Evolutionary conservation across 2,113 vertebrate species (phyloP).

Genomic region (Hippopotamus amphibius): DNA sequence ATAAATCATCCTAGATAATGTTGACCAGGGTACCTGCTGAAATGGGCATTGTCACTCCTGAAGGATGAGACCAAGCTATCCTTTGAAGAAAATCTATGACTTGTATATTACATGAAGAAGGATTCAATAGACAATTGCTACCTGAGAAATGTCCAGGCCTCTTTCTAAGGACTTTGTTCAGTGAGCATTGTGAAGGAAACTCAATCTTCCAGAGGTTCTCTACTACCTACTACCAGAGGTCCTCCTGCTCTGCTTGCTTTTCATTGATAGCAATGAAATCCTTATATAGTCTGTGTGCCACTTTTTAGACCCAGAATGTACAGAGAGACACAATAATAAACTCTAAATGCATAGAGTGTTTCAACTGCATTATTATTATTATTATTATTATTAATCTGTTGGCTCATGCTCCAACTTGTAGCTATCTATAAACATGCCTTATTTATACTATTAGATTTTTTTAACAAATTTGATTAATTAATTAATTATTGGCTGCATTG

Average conservation of each 20-base stretch:
- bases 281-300: not conserved
- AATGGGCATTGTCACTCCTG: not conserved
- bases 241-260: not conserved
- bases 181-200: not conserved
- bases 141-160: not conserved
- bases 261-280: not conserved
- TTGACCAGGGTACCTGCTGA: accelerated
- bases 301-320: not conserved
- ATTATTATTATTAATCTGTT: not conserved
- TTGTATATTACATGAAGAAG: not conserved
- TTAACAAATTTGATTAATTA: too few relatives aligned
- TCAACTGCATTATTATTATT: too few relatives aligned
- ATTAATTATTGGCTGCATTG: too few relatives aligned
- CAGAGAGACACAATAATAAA: not conserved
- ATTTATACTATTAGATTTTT: not conserved
- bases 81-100: not conserved
- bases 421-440: not conserved
- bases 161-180: not conserved
- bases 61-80: not conserved
- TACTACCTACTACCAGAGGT: not conserved
- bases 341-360: not conserved
- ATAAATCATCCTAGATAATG: not conserved
- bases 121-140: not conserved
- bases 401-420: not conserved
- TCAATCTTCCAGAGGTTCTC: not conserved